Evolutionary conservation across 1,140 invertebrate species (phyloP), one percentile per base, ranked within the genome.

Genomic region (Brachionus rotundiformis): DNA sequence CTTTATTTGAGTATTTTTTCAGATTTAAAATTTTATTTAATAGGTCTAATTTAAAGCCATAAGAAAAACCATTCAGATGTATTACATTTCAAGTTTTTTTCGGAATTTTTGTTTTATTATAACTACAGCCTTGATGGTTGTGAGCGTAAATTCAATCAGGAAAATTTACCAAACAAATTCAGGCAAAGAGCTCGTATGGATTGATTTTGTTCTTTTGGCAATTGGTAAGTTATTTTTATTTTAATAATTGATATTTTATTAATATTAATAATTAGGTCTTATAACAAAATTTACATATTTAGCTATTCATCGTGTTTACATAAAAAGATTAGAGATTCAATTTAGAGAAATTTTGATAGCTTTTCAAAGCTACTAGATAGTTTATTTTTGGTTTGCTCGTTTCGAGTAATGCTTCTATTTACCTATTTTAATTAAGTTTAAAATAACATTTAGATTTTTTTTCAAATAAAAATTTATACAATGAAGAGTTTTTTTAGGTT

Each of bases 171-270:
- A 41, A 25, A 11, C 23, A 25, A 41, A 41, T 11, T 19, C 16
- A 44, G 41, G 68, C 19, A 41, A 73, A 41, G 68, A 73, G 13
- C 5, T 25, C 27, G 6, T 73, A 13, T 73, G 68, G 68, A 44
- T 44, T 3, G 68, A 73, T 44, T 73, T 44, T 44, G 27, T 73
- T 44, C 39, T 73, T 41, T 27, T 73, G 10, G 16, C 68, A 47
- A 73, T 73, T 44, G 68, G 68, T 73, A 33, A 59, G n/a, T 27
- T 59, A n/a, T 29, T 63, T 63, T 63, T 19, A 6, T 68, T 68
- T 16, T 8, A 39, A 36, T 39, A 44, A 10, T 25, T 13, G 25
- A 27, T 13, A 41, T 19, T 47, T 44, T n/a, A 11, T 44, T 3
- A 0, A 16, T 11, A 44, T 10, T 13, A 25, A 5, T 23, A 29